Evolutionary conservation across 2,888 invertebrate genomes (phyloP).

Genomic region (Callosobruchus maculatus): DNA sequence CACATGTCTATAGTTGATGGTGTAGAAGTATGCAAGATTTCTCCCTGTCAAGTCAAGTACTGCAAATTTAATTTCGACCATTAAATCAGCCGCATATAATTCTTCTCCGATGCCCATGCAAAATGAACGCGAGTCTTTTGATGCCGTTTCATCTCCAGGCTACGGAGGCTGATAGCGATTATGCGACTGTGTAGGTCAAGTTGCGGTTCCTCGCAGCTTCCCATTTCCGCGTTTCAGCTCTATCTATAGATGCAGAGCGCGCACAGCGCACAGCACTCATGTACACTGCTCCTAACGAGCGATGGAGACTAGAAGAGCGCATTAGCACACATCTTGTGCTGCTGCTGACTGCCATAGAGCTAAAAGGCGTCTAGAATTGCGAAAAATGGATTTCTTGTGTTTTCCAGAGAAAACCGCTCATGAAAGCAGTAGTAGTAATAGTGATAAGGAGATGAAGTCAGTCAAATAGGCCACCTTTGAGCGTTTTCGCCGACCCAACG

Average conservation of each 20-base stretch:
- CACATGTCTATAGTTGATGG: too few relatives aligned
- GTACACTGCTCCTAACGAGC: background rate
- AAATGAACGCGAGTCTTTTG: background rate
- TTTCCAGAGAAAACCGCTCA: too few relatives aligned
- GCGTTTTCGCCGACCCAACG: too few relatives aligned
- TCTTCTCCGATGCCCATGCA: background rate
- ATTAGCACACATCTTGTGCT: background rate
- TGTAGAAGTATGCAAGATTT: too few relatives aligned
- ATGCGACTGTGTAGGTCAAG: conserved; percentile 1
- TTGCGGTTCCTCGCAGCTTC: conserved; percentile 3
- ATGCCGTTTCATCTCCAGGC: background rate
- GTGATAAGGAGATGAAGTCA: too few relatives aligned
- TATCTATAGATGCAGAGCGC: background rate
- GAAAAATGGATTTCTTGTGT: too few relatives aligned
- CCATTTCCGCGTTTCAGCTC: conserved; percentile 1
- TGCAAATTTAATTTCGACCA: background rate
- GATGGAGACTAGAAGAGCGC: background rate
- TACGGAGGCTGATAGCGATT: background rate
- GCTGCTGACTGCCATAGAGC: background rate
- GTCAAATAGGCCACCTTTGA: too few relatives aligned
- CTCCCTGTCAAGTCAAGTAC: too few relatives aligned
- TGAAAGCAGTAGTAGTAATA: too few relatives aligned
- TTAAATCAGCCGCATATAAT: background rate
- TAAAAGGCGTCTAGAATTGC: background rate
- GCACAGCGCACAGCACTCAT: background rate